phyloP scores from a whole-genome alignment of 2,113 vertebrate genomes.

The Sprattus sprattus region DNA sequence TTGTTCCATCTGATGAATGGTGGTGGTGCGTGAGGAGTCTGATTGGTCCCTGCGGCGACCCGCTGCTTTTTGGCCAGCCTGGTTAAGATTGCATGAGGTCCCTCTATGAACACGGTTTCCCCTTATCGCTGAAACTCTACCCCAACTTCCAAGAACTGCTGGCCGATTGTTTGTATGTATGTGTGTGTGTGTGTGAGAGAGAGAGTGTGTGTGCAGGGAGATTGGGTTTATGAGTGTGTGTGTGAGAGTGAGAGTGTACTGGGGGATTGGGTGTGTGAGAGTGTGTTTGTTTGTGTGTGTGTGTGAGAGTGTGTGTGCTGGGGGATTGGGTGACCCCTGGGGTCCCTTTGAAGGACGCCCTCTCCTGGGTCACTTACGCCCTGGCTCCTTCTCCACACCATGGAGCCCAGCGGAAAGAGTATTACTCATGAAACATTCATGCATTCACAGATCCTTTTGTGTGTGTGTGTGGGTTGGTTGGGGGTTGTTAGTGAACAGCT shows the following conservation, averaged over 20 bases:
- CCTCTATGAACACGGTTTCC: neutral
- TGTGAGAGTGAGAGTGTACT: no score
- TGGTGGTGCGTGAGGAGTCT: no score
- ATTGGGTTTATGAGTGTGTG: no score
- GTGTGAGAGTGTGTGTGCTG: no score
- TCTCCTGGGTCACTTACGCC: no score
- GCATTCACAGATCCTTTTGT: neutral
- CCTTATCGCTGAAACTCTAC: neutral
- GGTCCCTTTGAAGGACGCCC: no score
- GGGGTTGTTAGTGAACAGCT: neutral
- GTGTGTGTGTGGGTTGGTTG: slow-evolving; percentile 40
- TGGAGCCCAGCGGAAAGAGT: neutral
- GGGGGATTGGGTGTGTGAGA: neutral
- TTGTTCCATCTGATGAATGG: no score
- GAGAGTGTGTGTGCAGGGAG: no score
- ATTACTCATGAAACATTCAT: slow-evolving; percentile 9
- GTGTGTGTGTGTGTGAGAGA: neutral
- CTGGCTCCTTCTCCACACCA: no score
- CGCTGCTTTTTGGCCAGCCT: neutral
- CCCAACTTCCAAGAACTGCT: no score
- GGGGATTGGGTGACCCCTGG: no score
- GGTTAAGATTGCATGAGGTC: neutral
- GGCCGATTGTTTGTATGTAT: neutral
- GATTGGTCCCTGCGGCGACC: neutral
- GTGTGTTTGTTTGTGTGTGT: neutral